A percentile compares a stretch with the other conserved stretches of the same genome.
Evolutionary conservation across 2,113 vertebrate species (phyloP).

Genomic region (Arizona elegans): DNA sequence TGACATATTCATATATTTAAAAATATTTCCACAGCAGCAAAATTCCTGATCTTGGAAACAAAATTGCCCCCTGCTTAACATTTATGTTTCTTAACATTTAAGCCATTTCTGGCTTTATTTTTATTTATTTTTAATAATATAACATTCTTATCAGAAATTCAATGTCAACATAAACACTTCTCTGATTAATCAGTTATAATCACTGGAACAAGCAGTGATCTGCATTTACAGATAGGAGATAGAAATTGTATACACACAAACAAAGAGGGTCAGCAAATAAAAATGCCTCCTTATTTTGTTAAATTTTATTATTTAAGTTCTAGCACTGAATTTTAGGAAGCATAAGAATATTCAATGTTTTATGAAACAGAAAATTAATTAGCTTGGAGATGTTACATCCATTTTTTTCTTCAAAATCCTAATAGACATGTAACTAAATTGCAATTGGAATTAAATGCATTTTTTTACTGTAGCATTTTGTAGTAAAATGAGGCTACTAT

Average conservation of each 20-base stretch:
- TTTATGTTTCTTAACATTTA: background rate
- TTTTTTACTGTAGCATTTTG: background rate
- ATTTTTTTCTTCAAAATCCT: background rate
- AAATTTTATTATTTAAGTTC: background rate
- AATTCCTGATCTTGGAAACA: background rate
- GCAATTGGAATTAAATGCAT: background rate
- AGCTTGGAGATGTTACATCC: background rate
- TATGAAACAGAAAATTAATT: background rate
- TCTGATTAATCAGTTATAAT: background rate
- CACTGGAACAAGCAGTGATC: background rate
- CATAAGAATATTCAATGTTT: background rate
- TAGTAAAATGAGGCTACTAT: background rate
- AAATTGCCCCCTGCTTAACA: background rate
- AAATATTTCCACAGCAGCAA: background rate
- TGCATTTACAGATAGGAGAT: background rate
- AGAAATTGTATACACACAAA: background rate
- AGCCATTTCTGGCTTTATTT: background rate
- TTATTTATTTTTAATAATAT: background rate
- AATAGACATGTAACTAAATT: background rate
- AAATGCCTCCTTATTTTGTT: background rate
- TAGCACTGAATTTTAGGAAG: background rate
- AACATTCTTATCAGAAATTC: background rate
- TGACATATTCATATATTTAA: background rate
- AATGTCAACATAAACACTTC: background rate
- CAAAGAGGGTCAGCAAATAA: background rate